A percentile compares a stretch with the other conserved stretches of the same genome.
Evolutionary conservation across 2,113 vertebrate species (phyloP).

Genomic region (Urocolius indicus): DNA sequence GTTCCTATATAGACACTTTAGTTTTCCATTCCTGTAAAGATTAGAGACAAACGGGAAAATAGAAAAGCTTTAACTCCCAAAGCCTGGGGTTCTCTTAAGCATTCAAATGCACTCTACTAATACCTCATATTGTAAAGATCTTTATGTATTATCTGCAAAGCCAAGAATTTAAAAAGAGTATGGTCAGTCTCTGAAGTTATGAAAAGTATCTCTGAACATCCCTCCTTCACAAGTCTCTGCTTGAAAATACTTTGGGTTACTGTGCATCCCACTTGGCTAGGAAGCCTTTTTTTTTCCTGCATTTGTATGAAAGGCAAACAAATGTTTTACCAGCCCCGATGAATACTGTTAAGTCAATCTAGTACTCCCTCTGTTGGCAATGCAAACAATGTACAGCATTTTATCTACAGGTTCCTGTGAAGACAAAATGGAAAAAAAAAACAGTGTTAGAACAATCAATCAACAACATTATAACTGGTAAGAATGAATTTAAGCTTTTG

Average conservation of each 20-base stretch:
- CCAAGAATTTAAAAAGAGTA: background rate
- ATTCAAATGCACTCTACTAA: background rate
- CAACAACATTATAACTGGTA: background rate
- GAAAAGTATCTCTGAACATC: background rate
- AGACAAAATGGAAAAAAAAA: background rate
- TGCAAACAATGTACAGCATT: background rate
- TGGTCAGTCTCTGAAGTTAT: background rate
- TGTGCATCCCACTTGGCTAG: background rate
- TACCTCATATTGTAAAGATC: rapidly evolving
- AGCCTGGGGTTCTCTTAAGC: background rate
- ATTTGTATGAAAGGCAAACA: background rate
- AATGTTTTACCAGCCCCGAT: background rate
- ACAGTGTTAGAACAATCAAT: background rate
- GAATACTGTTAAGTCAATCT: background rate
- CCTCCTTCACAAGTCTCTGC: background rate
- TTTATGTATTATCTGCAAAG: background rate
- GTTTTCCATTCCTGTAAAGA: background rate
- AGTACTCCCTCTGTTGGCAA: conserved; percentile 43
- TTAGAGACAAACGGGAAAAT: background rate
- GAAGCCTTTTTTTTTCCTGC: background rate
- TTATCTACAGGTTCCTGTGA: background rate
- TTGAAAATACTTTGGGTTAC: background rate
- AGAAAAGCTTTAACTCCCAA: background rate
- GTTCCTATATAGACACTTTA: background rate
- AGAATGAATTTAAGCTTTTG: background rate